These are phyloP conservation scores for Hycleus phaleratus DNA, from an alignment of 1,140 invertebrate species.

Conservation along the genomic window DNA sequence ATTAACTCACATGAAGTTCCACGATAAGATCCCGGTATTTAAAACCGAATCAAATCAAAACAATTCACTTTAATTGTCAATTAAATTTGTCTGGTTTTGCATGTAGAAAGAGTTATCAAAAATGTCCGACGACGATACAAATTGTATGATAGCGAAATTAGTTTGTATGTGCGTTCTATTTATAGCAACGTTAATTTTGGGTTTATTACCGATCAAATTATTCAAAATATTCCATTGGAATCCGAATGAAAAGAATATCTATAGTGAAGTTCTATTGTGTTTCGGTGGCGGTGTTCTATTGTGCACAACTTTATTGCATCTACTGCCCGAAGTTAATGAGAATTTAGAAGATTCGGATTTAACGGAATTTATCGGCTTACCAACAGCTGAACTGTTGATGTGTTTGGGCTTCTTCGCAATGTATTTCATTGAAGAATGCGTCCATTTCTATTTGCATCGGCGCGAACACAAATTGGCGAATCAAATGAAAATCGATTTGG, in stretches of 20 bases:
- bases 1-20: too few relatives aligned
- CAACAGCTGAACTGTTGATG: conserved; percentile 62
- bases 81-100: too few relatives aligned
- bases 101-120: too few relatives aligned
- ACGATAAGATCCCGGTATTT: too few relatives aligned
- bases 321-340: conserved; percentile 81
- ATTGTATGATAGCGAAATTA: conserved; percentile 48
- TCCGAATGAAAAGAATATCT: conserved; percentile 39
- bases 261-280: conserved; percentile 60
- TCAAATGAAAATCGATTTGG: conserved; percentile 11
- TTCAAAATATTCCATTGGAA: conserved; percentile 56
- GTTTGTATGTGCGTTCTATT: conserved; percentile 66
- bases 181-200: conserved; percentile 57
- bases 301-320: conserved; percentile 81
- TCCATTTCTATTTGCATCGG: conserved; percentile 58
- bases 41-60: too few relatives aligned
- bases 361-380: conserved; percentile 50
- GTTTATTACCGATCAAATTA: conserved; percentile 58
- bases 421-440: conserved; percentile 75
- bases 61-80: too few relatives aligned
- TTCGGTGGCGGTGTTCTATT: conserved; percentile 88
- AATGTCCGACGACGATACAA: too few relatives aligned
- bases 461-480: conserved; percentile 36
- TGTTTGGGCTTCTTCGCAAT: conserved; percentile 76
- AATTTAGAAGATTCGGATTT: conserved; percentile 51